Percentiles rank a stretch among this genome's conserved stretches.
Conservation (phyloP, 2,888 invertebrate species). For the Saturnia japonica region DNA sequence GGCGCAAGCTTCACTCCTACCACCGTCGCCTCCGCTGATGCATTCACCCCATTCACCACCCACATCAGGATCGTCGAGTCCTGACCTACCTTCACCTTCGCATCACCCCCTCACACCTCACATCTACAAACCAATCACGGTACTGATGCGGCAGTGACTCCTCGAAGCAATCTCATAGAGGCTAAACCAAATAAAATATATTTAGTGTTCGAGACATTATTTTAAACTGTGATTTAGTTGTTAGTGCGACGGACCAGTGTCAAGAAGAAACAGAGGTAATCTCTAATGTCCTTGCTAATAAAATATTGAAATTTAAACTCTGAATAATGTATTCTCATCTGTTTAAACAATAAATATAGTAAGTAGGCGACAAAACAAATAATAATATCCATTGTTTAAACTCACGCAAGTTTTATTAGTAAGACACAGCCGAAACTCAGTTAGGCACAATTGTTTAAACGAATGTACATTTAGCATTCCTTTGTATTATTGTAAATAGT, state of each 20-base stretch:
- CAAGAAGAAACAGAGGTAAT: slow-evolving; percentile 43
- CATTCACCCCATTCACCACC: slow-evolving; percentile 68
- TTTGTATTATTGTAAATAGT: slow-evolving; percentile 66
- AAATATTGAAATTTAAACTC: neutral
- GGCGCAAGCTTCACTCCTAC: slow-evolving; percentile 56
- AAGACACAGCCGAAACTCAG: slow-evolving; percentile 19
- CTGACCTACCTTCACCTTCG: slow-evolving; percentile 66
- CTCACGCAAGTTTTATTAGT: neutral
- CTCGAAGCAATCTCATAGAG: slow-evolving; percentile 37
- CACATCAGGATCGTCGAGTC: slow-evolving; percentile 66
- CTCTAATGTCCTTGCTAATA: slow-evolving; percentile 31
- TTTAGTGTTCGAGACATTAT: slow-evolving; percentile 32
- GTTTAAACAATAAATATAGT: neutral
- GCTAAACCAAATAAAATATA: slow-evolving; percentile 39
- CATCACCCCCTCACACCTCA: slow-evolving; percentile 71
- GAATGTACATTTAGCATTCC: slow-evolving; percentile 55
- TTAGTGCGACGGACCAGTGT: slow-evolving; percentile 62
- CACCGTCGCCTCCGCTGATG: slow-evolving; percentile 69
- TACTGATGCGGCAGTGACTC: slow-evolving; percentile 78
- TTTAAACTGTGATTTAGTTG: slow-evolving; percentile 77
- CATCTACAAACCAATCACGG: slow-evolving; percentile 81
- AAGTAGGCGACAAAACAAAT: neutral
- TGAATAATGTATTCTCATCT: neutral
- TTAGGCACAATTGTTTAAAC: slow-evolving; percentile 21
- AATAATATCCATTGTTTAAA: neutral